A percentile compares a stretch with the other conserved stretches of the same genome.
Evolutionary conservation across 2,797 vertebrate genomes (phyloP).

Genomic region (Vespertilio murinus): DNA sequence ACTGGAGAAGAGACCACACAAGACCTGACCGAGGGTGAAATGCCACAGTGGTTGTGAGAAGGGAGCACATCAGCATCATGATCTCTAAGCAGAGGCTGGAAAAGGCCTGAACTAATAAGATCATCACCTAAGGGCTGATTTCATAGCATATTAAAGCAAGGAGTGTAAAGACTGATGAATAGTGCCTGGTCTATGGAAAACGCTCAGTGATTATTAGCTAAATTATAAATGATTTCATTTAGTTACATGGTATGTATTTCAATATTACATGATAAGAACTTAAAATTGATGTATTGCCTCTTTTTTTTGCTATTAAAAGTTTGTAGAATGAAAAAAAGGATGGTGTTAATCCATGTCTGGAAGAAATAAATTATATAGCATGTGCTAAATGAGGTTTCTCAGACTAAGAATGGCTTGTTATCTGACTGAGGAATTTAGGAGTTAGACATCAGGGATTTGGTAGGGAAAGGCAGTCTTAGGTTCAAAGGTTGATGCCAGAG

Average conservation of each 20-base stretch:
- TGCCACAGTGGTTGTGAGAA: not conserved
- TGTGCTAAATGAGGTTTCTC: not conserved
- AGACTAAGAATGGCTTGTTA: not conserved
- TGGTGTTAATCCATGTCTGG: not conserved
- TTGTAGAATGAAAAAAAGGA: not conserved
- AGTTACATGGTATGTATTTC: not conserved
- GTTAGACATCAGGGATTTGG: not conserved
- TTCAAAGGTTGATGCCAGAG: not conserved
- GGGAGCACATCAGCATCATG: not conserved
- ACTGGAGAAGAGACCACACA: not conserved
- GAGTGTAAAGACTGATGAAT: not conserved
- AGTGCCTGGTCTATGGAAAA: not conserved
- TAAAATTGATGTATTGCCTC: not conserved
- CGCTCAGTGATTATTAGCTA: not conserved
- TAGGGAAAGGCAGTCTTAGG: not conserved
- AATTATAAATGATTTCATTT: slow-evolving; percentile 18
- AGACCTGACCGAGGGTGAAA: not conserved
- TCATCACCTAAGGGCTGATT: too few species aligned
- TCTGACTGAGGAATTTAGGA: slow-evolving; percentile 21
- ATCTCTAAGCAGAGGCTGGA: not conserved
- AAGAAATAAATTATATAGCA: not conserved
- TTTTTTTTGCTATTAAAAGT: not conserved
- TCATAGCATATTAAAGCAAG: not conserved
- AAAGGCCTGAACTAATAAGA: not conserved
- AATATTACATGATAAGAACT: not conserved